These are phyloP conservation scores for Clarias pachynema DNA, from an alignment of 2,797 vertebrate species.

Conservation along the genomic window DNA sequence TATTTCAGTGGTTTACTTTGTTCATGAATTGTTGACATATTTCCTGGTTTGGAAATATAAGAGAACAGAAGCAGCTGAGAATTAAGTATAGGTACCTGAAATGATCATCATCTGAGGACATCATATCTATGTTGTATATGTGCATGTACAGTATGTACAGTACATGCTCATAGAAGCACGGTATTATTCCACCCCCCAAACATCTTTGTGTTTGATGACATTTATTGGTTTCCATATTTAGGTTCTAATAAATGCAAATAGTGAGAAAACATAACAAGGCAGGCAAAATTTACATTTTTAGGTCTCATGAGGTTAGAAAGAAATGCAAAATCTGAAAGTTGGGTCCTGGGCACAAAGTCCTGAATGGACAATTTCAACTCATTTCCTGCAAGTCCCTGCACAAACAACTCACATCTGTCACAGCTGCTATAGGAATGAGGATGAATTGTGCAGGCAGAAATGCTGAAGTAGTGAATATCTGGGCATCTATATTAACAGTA, in stretches of 20 bases:
- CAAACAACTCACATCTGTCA: slow-evolving; percentile 46
- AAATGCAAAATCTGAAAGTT: neutral
- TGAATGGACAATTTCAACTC: slow-evolving; percentile 34
- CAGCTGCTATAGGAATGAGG: slow-evolving; percentile 14
- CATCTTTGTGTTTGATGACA: too few species aligned
- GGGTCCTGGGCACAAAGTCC: slow-evolving; percentile 18
- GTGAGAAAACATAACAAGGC: neutral
- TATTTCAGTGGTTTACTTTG: neutral
- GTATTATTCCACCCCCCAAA: neutral
- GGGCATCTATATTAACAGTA: slow-evolving; percentile 30
- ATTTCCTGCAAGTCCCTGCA: slow-evolving; percentile 24
- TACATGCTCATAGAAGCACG: neutral
- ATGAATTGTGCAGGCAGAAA: slow-evolving; percentile 25
- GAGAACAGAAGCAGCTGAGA: neutral
- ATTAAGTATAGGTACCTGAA: neutral
- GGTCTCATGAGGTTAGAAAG: neutral
- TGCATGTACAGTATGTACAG: neutral
- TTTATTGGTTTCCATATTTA: neutral
- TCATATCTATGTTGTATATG: neutral
- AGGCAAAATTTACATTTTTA: neutral
- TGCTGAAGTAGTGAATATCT: slow-evolving; percentile 23
- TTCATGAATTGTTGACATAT: neutral
- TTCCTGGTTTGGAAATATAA: neutral
- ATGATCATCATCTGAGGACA: neutral
- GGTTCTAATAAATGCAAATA: neutral